Evolutionary conservation across 2,888 invertebrate genomes (phyloP).

Genomic region (Atethmia centrago): DNA sequence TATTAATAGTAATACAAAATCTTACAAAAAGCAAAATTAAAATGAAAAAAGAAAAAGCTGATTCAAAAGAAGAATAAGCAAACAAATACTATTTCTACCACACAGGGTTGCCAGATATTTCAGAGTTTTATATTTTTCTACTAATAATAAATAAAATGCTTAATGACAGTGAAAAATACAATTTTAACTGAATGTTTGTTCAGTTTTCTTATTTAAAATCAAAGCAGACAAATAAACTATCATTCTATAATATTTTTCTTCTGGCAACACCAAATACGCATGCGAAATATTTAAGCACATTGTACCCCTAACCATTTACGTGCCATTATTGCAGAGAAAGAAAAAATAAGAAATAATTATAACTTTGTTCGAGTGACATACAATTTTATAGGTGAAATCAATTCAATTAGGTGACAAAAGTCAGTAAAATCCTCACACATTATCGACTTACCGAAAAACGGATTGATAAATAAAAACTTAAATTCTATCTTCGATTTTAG

Average conservation of each 20-base stretch:
- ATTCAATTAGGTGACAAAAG: slow-evolving; percentile 66
- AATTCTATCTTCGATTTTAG: slow-evolving; percentile 29
- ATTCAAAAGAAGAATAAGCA: slow-evolving; percentile 29
- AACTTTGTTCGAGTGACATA: slow-evolving; percentile 61
- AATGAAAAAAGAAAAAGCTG: slow-evolving; percentile 18
- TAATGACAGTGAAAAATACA: slow-evolving; percentile 14
- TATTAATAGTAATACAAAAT: slow-evolving; percentile 43
- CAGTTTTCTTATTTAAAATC: slow-evolving; percentile 2
- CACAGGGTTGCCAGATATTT: slow-evolving; percentile 53
- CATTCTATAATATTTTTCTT: slow-evolving; percentile 5
- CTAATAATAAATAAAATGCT: slow-evolving; percentile 13
- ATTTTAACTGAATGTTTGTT: neutral
- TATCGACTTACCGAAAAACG: slow-evolving; percentile 36
- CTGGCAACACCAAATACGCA: slow-evolving; percentile 48
- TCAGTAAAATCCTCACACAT: slow-evolving; percentile 47
- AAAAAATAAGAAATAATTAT: slow-evolving; percentile 13
- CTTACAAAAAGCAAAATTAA: slow-evolving; percentile 31
- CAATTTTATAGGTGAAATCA: slow-evolving; percentile 84
- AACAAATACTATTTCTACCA: slow-evolving; percentile 65
- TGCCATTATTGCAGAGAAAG: slow-evolving; percentile 40
- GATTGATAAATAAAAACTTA: slow-evolving; percentile 39
- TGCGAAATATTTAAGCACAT: slow-evolving; percentile 46
- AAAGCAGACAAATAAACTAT: slow-evolving; percentile 13
- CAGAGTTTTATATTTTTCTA: slow-evolving; percentile 17
- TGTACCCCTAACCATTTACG: slow-evolving; percentile 45